Evolutionary conservation across 2,113 vertebrate species (phyloP).

Genomic region (Capreolus pygargus): DNA sequence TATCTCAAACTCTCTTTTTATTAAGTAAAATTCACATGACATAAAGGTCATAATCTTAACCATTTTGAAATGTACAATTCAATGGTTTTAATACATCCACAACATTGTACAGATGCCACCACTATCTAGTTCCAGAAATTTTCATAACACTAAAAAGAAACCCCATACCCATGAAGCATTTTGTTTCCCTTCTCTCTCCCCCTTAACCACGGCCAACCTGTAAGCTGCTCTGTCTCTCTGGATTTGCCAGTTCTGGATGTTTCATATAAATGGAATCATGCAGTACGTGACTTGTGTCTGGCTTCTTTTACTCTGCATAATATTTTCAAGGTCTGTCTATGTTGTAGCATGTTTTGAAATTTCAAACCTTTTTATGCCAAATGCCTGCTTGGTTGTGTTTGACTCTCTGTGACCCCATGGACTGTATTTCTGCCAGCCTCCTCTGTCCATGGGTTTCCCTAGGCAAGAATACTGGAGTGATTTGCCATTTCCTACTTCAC

Average conservation of each 20-base stretch:
- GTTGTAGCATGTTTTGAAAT: not conserved
- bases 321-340: not conserved
- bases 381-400: not conserved
- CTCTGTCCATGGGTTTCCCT: not conserved
- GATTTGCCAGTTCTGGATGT: not conserved
- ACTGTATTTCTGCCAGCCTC: not conserved
- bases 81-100: not conserved
- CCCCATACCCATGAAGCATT: not conserved
- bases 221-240: not conserved
- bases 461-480: not conserved
- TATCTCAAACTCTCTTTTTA: not conserved
- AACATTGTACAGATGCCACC: not conserved
- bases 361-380: not conserved
- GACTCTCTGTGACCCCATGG: not conserved
- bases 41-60: not conserved
- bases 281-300: not conserved
- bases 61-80: not conserved
- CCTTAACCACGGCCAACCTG: not conserved
- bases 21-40: conserved; percentile 1
- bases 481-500: not conserved
- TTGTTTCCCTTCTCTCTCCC: not conserved
- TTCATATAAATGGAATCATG: not conserved
- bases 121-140: not conserved
- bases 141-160: not conserved
- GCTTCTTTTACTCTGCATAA: not conserved